These are phyloP conservation scores for Amiota minor DNA, from an alignment of 2,888 invertebrate genomes.

Conservation along the genomic window DNA sequence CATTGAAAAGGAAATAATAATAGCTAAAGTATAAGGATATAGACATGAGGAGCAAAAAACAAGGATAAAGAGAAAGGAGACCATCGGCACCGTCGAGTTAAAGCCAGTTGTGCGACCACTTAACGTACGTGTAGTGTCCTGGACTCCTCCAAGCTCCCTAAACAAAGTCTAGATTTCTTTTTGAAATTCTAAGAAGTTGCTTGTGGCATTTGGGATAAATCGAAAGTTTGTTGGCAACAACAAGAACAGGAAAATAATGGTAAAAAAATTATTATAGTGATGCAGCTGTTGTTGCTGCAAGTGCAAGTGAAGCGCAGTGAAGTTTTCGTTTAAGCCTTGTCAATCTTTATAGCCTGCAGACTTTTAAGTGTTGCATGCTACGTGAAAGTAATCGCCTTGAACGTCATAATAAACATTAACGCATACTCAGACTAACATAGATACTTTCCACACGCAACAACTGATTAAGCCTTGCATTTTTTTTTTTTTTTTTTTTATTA, in stretches of 20 bases:
- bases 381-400: conserved; percentile 23
- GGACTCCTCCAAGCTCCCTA: not conserved
- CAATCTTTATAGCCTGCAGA: conserved; percentile 15
- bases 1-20: not conserved
- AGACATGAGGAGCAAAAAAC: too few relatives aligned
- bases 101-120: conserved; percentile 19
- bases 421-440: not conserved
- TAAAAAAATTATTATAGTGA: too few relatives aligned
- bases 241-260: not conserved
- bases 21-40: too few relatives aligned
- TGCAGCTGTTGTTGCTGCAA: not conserved
- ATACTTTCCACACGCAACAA: not conserved
- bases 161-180: not conserved
- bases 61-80: too few relatives aligned
- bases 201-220: conserved; percentile 31
- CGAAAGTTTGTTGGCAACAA: conserved; percentile 33
- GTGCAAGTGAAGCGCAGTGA: not conserved
- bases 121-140: not conserved
- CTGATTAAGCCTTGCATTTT: conserved; percentile 25
- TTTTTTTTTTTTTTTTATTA: not conserved
- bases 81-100: not conserved
- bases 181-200: conserved; percentile 40
- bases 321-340: conserved; percentile 3
- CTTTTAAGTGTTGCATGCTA: conserved; percentile 25
- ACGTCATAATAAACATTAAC: conserved; percentile 21